These are phyloP conservation scores for Drosophila niveifrons DNA, from an alignment of 2,888 invertebrate genomes.

Conservation along the genomic window DNA sequence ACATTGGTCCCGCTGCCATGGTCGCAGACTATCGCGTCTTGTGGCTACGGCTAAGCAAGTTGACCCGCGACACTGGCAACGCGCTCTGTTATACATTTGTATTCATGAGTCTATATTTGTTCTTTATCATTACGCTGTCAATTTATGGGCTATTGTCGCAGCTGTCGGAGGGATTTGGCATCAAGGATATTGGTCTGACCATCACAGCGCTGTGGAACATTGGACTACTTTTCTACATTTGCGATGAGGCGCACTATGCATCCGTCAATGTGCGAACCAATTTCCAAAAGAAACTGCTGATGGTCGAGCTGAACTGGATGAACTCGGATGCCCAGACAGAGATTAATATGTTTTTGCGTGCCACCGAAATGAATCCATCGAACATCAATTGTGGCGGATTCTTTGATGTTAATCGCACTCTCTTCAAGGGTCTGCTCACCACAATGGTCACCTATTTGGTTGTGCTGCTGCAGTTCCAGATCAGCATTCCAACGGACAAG, in stretches of 20 bases:
- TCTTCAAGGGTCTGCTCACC: constrained; percentile 91
- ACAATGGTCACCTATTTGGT: constrained; percentile 92
- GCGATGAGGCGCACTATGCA: constrained; percentile 91
- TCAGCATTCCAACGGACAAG: constrained; percentile 89
- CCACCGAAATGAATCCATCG: constrained; percentile 92
- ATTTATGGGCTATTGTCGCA: constrained; percentile 91
- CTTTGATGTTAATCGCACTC: constrained; percentile 90
- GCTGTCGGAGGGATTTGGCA: constrained; percentile 90
- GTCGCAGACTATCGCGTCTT: constrained; percentile 90
- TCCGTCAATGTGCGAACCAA: constrained; percentile 90
- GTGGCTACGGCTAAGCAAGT: constrained; percentile 90
- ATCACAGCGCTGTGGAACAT: constrained; percentile 89
- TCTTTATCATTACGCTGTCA: constrained; percentile 90
- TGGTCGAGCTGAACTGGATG: constrained; percentile 92
- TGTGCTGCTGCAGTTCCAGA: constrained; percentile 91
- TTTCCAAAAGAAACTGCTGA: constrained; percentile 90
- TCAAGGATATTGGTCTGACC: constrained; percentile 90
- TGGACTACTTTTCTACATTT: constrained; percentile 89
- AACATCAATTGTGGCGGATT: constrained; percentile 91
- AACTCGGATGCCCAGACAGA: constrained; percentile 91
- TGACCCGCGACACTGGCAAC: constrained; percentile 89
- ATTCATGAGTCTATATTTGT: constrained; percentile 89
- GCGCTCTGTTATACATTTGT: constrained; percentile 90
- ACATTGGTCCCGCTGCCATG: constrained; percentile 89
- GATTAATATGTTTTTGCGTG: constrained; percentile 91